Evolutionary conservation across 1,140 invertebrate genomes (phyloP), one percentile per base, ranked within the genome.

Genomic region (Listronotus oregonensis): DNA sequence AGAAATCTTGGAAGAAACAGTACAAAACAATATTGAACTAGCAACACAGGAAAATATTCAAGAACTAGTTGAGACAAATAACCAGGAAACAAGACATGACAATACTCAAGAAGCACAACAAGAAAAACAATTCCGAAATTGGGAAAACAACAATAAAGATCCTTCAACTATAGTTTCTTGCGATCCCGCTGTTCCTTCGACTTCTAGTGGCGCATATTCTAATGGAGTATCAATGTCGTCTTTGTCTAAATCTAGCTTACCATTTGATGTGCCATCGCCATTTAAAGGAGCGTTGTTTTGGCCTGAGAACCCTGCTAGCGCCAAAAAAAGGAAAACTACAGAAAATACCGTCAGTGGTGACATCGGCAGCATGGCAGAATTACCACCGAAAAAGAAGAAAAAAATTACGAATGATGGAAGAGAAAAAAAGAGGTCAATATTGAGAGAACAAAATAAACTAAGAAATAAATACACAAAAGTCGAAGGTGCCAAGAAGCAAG

Each of bases 31-130:
- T 39, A 39, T 8, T 39, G 37, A 39, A 39, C 6, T 39, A 39
- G 37, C 37, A 39, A 39, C 37, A 39, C 37, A 39, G 37, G 37
- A 39, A 39, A 39, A 39, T 39, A 39, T 39, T 39, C 37, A 39
- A 39, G 37, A 39, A 39, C 37, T 39, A 39, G 7, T 39, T 12
- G 37, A 39, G 37, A 39, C 37, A 39, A 39, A 39, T 39, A 39
- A 39, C 37, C 37, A 39, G 37, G 37, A 39, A 39, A 39, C 37
- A 39, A 39, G 37, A 39, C 37, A 39, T 39, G 37, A 39, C 37
- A 39, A 39, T 39, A 39, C 37, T 39, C 37, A 39, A 39, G 37
- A 39, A 39, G 37, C 12, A 39, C 37, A 39, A 39, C 37, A 39
- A 39, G n/a, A n/a, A n/a, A n/a, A n/a, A n/a, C n/a, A n/a, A n/a